Evolutionary conservation across 2,113 vertebrate species (phyloP).

Genomic region (Stegostoma tigrinum): DNA sequence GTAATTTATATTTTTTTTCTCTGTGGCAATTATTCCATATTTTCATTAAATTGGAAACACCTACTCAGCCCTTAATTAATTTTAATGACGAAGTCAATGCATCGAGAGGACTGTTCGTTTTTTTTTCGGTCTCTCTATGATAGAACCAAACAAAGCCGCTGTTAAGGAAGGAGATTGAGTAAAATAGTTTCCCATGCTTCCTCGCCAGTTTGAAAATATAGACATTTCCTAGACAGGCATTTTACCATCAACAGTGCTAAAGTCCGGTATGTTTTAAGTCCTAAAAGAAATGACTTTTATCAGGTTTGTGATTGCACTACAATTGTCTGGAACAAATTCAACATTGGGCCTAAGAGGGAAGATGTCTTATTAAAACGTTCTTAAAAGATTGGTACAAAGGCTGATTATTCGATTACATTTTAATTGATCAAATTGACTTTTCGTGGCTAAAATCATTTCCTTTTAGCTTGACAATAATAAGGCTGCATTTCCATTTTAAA

Average conservation of each 20-base stretch:
- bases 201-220: conserved; percentile 36
- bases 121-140: neutral
- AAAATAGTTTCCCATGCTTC: conserved; percentile 36
- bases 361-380: neutral
- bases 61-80: conserved; percentile 55
- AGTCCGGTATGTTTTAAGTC: conserved; percentile 22
- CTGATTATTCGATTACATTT: neutral
- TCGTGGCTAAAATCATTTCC: neutral
- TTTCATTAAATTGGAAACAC: conserved; percentile 50
- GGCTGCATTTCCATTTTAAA: neutral
- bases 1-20: conserved; percentile 50
- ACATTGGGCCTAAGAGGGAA: neutral
- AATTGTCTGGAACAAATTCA: conserved; percentile 12
- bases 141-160: conserved; percentile 31
- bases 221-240: conserved; percentile 37
- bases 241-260: conserved; percentile 7
- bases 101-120: conserved; percentile 6
- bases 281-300: neutral
- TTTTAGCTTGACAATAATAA: neutral
- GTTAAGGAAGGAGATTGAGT: conserved; percentile 33
- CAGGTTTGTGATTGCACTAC: neutral
- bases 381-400: neutral
- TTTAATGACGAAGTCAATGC: conserved; percentile 48
- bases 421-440: neutral
- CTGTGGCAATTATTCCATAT: conserved; percentile 47